A percentile compares a stretch with the other conserved stretches of the same genome.
Conservation (phyloP, 2,888 invertebrate genomes). For the Alloscopus bannaensis region DNA sequence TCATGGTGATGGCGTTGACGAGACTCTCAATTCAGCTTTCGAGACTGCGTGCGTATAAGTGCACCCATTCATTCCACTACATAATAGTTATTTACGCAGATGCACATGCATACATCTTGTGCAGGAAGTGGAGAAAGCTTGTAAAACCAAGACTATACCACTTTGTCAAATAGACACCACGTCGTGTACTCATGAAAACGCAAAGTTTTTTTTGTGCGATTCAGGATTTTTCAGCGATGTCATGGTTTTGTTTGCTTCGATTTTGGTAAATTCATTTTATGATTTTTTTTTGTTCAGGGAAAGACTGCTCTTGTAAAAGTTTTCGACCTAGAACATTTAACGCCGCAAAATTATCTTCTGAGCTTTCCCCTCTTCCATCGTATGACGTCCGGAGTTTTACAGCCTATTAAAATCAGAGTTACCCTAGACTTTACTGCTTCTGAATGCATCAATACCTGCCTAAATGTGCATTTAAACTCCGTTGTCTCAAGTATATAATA, state of each 20-base stretch:
- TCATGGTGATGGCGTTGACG: conserved; percentile 5
- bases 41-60: conserved; percentile 12
- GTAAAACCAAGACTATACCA: not conserved
- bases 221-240: conserved; percentile 58
- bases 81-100: conserved; percentile 22
- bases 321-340: conserved; percentile 28
- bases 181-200: too few species aligned
- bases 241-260: conserved; percentile 63
- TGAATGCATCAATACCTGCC: too few species aligned
- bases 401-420: too few species aligned
- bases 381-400: too few species aligned
- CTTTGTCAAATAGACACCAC: too few species aligned
- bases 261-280: conserved; percentile 62
- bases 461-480: too few species aligned
- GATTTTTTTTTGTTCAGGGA: conserved; percentile 32
- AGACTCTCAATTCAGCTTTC: too few species aligned
- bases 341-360: too few species aligned
- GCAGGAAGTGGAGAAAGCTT: not conserved
- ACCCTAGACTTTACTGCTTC: too few species aligned
- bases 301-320: conserved; percentile 33
- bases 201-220: too few species aligned
- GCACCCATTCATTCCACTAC: conserved; percentile 46
- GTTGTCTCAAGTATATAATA: too few species aligned
- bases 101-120: not conserved
- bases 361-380: not conserved